Conservation (phyloP, 2,113 vertebrate genomes). For the Petrocephalus zakoni region DNA sequence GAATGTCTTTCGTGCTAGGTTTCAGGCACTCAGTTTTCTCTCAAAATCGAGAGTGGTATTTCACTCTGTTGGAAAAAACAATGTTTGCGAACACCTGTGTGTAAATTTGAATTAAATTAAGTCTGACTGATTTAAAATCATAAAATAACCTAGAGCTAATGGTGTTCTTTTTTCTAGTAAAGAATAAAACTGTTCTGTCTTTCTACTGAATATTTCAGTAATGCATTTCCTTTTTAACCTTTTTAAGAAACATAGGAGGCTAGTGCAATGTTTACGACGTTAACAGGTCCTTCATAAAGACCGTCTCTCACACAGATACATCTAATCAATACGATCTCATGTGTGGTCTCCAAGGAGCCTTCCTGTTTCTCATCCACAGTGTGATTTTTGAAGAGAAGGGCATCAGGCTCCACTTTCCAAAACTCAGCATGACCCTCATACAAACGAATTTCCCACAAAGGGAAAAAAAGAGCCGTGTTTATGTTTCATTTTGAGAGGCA, state of each 20-base stretch:
- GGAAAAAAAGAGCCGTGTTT: neutral
- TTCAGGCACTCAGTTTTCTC: neutral
- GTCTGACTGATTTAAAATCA: neutral
- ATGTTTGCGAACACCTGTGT: neutral
- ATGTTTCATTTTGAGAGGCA: neutral
- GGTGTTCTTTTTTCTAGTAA: neutral
- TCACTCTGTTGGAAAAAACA: neutral
- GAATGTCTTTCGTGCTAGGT: neutral
- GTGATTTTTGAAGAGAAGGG: neutral
- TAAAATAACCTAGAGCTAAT: neutral
- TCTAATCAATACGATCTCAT: neutral
- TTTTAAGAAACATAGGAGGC: neutral
- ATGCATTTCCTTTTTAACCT: neutral
- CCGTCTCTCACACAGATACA: neutral
- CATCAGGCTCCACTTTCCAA: neutral
- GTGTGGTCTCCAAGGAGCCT: neutral
- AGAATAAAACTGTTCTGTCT: neutral
- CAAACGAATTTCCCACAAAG: neutral
- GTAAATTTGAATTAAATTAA: neutral
- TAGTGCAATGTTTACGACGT: neutral
- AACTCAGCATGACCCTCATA: neutral
- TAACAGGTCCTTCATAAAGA: neutral
- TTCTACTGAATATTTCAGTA: neutral
- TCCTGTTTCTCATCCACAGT: neutral
- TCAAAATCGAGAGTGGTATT: neutral